Evolutionary conservation across 2,797 vertebrate species (phyloP).

Genomic region (Hybognathus amarus): DNA sequence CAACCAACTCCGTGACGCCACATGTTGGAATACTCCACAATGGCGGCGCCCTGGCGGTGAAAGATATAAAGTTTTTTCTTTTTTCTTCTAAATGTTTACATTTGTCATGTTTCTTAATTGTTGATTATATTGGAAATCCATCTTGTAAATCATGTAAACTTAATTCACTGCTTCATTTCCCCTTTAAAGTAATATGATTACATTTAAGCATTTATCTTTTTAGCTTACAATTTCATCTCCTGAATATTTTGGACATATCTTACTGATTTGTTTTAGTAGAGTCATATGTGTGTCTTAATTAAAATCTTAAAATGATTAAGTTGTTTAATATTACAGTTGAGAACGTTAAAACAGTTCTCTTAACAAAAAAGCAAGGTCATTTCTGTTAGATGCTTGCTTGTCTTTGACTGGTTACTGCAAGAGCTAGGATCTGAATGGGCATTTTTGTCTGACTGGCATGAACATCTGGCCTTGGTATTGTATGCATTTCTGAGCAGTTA

Average conservation of each 20-base stretch:
- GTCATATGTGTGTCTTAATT: not conserved
- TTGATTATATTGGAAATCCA: too few species aligned
- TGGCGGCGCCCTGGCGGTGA: too few species aligned
- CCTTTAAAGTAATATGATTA: slow-evolving; percentile 10
- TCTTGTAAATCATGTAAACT: too few species aligned
- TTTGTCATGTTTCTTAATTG: too few species aligned
- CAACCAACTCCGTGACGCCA: too few species aligned
- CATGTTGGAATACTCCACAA: too few species aligned
- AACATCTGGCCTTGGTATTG: slow-evolving; percentile 25
- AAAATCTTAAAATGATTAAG: not conserved
- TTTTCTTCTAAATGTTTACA: too few species aligned
- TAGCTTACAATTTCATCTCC: slow-evolving; percentile 66
- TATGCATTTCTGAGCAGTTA: slow-evolving; percentile 31
- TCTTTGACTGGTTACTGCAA: slow-evolving; percentile 22
- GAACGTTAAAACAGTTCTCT: not conserved
- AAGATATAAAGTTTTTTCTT: too few species aligned
- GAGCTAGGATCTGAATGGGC: slow-evolving; percentile 19
- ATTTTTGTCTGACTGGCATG: slow-evolving; percentile 41
- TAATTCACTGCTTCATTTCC: too few species aligned
- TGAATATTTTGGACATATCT: slow-evolving; percentile 75
- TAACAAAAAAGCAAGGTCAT: slow-evolving; percentile 3
- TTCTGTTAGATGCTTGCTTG: slow-evolving; percentile 14
- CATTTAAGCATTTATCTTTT: slow-evolving; percentile 64
- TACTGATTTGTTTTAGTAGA: slow-evolving; percentile 10
- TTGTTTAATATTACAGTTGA: not conserved